These are phyloP conservation scores for Cephalopachus bancanus DNA, from an alignment of 2,797 vertebrate species.

Conservation along the genomic window DNA sequence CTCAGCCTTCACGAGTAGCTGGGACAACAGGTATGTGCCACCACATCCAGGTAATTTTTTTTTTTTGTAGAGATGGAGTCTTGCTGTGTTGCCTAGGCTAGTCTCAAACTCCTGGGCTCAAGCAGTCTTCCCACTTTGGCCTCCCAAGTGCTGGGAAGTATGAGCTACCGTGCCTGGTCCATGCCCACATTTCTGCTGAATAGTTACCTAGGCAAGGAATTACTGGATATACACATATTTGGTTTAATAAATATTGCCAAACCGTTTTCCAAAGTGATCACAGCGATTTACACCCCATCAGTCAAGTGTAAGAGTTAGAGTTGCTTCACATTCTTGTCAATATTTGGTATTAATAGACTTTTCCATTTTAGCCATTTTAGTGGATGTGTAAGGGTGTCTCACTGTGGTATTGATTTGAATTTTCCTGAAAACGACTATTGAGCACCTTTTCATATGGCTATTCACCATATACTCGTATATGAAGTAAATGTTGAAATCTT, in stretches of 20 bases:
- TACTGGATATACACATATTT: neutral
- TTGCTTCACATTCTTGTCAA: neutral
- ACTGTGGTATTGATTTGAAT: slow-evolving; percentile 52
- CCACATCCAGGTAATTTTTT: no score
- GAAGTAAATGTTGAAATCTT: slow-evolving; percentile 27
- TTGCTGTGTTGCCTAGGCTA: no score
- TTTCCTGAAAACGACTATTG: neutral
- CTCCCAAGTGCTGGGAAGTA: no score
- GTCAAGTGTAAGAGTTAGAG: neutral
- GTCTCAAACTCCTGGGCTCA: no score
- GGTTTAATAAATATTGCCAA: neutral
- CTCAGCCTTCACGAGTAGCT: no score
- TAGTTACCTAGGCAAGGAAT: slow-evolving; percentile 9
- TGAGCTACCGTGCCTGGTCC: no score
- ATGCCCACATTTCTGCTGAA: neutral
- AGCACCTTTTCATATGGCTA: slow-evolving; percentile 23
- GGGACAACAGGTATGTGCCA: no score
- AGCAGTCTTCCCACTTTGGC: no score
- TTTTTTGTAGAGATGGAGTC: no score
- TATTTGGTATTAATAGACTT: neutral
- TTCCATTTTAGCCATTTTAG: slow-evolving; percentile 37
- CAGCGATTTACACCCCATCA: slow-evolving; percentile 13
- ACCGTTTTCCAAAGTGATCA: neutral
- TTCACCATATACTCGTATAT: neutral
- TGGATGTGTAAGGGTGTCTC: neutral